These are phyloP conservation scores for Zapornia atra DNA, from an alignment of 2,113 vertebrate genomes.

Conservation along the genomic window DNA sequence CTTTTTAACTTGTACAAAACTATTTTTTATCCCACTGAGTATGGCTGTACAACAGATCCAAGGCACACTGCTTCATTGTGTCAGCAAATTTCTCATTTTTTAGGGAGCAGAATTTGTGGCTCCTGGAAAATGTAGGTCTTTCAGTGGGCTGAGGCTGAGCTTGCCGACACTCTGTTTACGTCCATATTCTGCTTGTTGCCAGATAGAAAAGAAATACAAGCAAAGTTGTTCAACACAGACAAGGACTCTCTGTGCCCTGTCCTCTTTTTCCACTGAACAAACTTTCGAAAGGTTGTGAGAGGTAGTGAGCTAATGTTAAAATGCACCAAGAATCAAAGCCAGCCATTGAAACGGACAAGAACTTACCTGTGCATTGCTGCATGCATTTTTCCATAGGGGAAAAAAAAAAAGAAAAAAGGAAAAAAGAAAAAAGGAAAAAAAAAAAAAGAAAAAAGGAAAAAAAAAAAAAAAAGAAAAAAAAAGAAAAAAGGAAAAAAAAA, in stretches of 20 bases:
- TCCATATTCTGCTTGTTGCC: background rate
- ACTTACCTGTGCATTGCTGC: background rate
- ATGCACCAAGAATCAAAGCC: background rate
- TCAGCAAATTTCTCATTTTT: background rate
- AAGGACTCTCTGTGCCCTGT: slow-evolving; percentile 57
- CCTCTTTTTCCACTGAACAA: slow-evolving; percentile 40
- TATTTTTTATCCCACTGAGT: background rate
- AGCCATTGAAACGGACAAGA: slow-evolving; percentile 13
- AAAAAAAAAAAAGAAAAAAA: no score
- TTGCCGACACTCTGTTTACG: background rate
- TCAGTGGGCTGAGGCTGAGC: background rate
- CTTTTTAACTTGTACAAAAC: background rate
- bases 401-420: no score
- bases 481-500: background rate
- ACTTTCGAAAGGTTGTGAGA: slow-evolving; percentile 18
- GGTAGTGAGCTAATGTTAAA: slow-evolving; percentile 37
- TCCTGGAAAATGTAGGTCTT: background rate
- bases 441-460: background rate
- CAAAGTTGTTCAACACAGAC: slow-evolving; percentile 28
- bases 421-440: background rate
- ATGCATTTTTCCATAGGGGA: background rate
- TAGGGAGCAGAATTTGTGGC: background rate
- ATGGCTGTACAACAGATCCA: background rate
- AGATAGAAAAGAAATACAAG: slow-evolving; percentile 47
- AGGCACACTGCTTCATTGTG: background rate